Base-by-base conservation (phyloP, 2,888 invertebrate species). In the Neoascia interrupta region DNA sequence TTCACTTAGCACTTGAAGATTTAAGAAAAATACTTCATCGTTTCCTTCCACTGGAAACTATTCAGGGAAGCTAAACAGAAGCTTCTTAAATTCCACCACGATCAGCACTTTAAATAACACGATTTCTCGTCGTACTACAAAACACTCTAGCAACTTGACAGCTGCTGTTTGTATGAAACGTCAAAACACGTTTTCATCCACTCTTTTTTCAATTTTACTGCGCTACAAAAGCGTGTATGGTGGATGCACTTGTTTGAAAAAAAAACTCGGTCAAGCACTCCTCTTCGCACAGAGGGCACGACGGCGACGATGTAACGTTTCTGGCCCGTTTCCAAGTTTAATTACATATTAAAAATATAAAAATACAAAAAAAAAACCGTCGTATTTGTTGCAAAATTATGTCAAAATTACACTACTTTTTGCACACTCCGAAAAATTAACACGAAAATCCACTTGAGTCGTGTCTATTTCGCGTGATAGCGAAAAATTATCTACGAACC, bases 101-200 rank as follows among this genome's bases (percentile, higher is more conserved):
- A n/a, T n/a, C n/a, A n/a, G n/a, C n/a, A n/a, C n/a, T n/a, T n/a
- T n/a, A n/a, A n/a, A n/a, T n/a, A n/a, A n/a, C n/a, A n/a, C n/a
- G n/a, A n/a, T n/a, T n/a, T n/a, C n/a, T n/a, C n/a, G n/a, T n/a
- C n/a, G n/a, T n/a, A n/a, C n/a, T n/a, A n/a, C n/a, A n/a, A n/a
- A n/a, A n/a, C n/a, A n/a, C n/a, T n/a, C n/a, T n/a, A 61, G 37
- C 11, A 28, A 49, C 28, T 51, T 49, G 63, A 51, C 39, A 63
- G 49, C 63, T 51, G 31, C 26, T 39, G 18, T 1, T 43, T 8
- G n/a, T 31, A 49, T 13, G 37, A 41, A 63, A 51, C 39, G 41
- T 51, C 63, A 66, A 15, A 70, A 69, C 75, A 70, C 69, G 75
- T 75, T 75, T n/a, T n/a, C n/a, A n/a, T n/a, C n/a, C n/a, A n/a